Percentiles rank a stretch among this genome's conserved stretches.
phyloP scores from a whole-genome alignment of 2,888 invertebrate species.

The Andrena bucephala region DNA sequence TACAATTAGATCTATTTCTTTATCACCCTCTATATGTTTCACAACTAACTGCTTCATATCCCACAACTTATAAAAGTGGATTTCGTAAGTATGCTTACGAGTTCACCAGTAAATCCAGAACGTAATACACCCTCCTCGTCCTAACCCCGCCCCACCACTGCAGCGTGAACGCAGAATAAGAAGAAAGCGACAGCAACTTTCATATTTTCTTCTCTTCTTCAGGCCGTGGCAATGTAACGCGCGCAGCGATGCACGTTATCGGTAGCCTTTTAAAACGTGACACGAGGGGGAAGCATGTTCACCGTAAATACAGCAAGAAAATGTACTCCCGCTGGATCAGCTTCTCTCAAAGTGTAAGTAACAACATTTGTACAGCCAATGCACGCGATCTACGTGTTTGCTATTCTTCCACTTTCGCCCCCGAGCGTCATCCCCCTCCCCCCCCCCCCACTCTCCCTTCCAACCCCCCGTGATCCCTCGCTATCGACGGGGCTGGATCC shows the following conservation, averaged over 20 bases:
- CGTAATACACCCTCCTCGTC: too few species aligned
- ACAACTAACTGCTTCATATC: too few species aligned
- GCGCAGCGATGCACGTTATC: background rate
- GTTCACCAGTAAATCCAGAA: too few species aligned
- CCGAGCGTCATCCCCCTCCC: background rate
- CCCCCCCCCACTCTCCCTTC: background rate
- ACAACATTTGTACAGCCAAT: slow-evolving; percentile 43
- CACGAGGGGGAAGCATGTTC: slow-evolving; percentile 11
- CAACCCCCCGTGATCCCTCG: slow-evolving; percentile 3
- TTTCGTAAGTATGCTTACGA: too few species aligned
- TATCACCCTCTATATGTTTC: too few species aligned
- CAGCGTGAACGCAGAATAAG: too few species aligned
- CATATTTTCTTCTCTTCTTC: too few species aligned
- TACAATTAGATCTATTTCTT: too few species aligned
- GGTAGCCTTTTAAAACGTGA: slow-evolving; percentile 8
- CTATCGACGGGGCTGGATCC: slow-evolving; percentile 16
- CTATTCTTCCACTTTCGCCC: slow-evolving; percentile 31
- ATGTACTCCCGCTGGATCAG: slow-evolving; percentile 23
- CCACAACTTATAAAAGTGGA: too few species aligned
- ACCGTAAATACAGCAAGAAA: slow-evolving; percentile 21
- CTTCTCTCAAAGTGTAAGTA: slow-evolving; percentile 26
- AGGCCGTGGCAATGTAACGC: too few species aligned
- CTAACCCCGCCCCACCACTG: too few species aligned
- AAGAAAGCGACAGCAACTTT: too few species aligned
- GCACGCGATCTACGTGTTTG: slow-evolving; percentile 35